Percentiles rank a stretch among this genome's conserved stretches.
phyloP scores from a whole-genome alignment of 35 echinoderm and acorn worm species.

The Heliocidaris erythrogramma region DNA sequence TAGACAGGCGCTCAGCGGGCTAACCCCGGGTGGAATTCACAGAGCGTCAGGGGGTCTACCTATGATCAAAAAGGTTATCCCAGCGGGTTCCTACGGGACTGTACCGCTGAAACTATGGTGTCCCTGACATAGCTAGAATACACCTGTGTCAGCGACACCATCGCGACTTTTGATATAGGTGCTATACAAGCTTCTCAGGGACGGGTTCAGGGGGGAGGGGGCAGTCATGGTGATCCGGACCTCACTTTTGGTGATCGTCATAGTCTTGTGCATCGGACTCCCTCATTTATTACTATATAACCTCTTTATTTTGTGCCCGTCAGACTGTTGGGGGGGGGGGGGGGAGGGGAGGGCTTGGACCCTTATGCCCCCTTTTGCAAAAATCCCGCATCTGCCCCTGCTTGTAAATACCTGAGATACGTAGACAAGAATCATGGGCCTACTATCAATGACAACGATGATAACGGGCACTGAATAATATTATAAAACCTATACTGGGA shows the following conservation, averaged over 20 bases:
- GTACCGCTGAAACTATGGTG: not conserved
- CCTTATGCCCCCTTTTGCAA: no score
- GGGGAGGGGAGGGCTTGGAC: no score
- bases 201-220: no score
- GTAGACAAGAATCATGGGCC: not conserved
- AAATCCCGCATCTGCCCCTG: not conserved
- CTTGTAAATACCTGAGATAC: not conserved
- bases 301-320: no score
- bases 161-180: not conserved
- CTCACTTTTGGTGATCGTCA: no score
- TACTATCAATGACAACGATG: no score
- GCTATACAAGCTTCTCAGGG: not conserved
- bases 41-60: not conserved
- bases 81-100: slow-evolving; percentile 13
- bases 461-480: no score
- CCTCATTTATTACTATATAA: no score
- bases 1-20: slow-evolving; percentile 4
- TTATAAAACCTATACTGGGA: no score
- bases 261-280: no score
- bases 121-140: not conserved
- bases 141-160: not conserved
- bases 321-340: no score
- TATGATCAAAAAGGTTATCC: not conserved
- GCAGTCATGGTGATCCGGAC: no score
- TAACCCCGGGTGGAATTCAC: not conserved